Percentiles rank a stretch among this genome's conserved stretches.
These are phyloP conservation scores for Remorina albescens DNA, from an alignment of 2,797 vertebrate genomes.

Conservation along the genomic window DNA sequence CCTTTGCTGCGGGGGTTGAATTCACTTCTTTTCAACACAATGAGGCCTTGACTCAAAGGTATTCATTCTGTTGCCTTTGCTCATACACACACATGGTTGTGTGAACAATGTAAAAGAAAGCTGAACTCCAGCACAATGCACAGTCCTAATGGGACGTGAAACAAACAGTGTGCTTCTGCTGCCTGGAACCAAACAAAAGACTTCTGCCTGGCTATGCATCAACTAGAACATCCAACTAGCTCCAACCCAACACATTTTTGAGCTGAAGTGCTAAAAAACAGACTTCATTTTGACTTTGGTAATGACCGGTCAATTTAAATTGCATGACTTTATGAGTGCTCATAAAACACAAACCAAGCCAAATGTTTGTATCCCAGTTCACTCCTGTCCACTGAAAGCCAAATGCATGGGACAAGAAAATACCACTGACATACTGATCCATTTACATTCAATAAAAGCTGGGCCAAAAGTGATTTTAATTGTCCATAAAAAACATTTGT, in stretches of 20 bases:
- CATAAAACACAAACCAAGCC: constrained; percentile 43
- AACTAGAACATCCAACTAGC: constrained; percentile 6
- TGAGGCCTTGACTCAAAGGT: neutral
- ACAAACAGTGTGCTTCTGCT: neutral
- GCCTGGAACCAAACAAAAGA: constrained; percentile 8
- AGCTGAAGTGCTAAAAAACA: constrained; percentile 14
- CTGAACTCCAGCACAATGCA: neutral
- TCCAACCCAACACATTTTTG: constrained; percentile 40
- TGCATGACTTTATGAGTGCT: constrained; percentile 38
- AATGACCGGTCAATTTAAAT: constrained; percentile 49
- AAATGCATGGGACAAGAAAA: constrained; percentile 15
- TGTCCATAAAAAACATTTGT: constrained; percentile 34
- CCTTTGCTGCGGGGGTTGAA: neutral
- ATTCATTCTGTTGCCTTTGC: neutral
- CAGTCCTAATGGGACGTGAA: neutral
- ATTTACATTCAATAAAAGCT: constrained; percentile 17
- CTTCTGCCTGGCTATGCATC: constrained; percentile 3
- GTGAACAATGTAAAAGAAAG: neutral
- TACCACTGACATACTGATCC: constrained; percentile 20
- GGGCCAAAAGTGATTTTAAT: constrained; percentile 33
- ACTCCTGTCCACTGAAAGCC: constrained; percentile 33
- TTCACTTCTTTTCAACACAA: neutral
- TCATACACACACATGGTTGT: neutral
- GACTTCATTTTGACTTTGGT: constrained; percentile 32
- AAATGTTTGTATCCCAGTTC: constrained; percentile 34